Conservation (phyloP, 2,797 vertebrate genomes). For the Lagocephalus sceleratus region DNA sequence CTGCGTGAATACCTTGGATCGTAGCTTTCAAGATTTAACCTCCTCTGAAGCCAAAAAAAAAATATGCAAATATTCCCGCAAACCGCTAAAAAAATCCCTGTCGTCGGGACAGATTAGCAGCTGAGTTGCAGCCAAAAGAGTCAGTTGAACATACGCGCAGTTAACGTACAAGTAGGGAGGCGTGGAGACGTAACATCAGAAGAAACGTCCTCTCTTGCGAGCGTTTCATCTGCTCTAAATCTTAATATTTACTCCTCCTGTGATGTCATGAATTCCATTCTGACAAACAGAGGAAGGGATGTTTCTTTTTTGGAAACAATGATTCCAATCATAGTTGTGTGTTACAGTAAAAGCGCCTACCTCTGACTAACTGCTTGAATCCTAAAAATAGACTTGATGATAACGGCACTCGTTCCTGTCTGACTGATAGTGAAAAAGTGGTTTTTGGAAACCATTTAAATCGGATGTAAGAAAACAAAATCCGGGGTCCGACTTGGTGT, state of each 20-base stretch:
- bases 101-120: neutral
- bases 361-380: constrained; percentile 14
- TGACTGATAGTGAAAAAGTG: too few relatives aligned
- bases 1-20: constrained; percentile 1
- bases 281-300: constrained; percentile 22
- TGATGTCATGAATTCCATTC: constrained; percentile 23
- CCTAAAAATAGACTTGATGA: constrained; percentile 13
- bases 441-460: too few relatives aligned
- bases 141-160: neutral
- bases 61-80: neutral
- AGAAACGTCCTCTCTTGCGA: neutral
- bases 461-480: too few relatives aligned
- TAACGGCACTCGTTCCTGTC: constrained; percentile 4
- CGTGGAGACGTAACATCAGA: neutral
- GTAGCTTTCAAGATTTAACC: neutral
- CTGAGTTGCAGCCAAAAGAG: neutral
- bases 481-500: too few relatives aligned
- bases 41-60: constrained; percentile 6
- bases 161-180: too few relatives aligned
- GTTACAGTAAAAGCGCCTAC: constrained; percentile 15
- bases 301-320: constrained; percentile 8
- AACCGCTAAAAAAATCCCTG: neutral
- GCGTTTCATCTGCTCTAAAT: constrained; percentile 7
- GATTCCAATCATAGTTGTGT: constrained; percentile 16
- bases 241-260: constrained; percentile 23